Evolutionary conservation across 2,797 vertebrate species (phyloP).

Genomic region (Echiichthys vipera): DNA sequence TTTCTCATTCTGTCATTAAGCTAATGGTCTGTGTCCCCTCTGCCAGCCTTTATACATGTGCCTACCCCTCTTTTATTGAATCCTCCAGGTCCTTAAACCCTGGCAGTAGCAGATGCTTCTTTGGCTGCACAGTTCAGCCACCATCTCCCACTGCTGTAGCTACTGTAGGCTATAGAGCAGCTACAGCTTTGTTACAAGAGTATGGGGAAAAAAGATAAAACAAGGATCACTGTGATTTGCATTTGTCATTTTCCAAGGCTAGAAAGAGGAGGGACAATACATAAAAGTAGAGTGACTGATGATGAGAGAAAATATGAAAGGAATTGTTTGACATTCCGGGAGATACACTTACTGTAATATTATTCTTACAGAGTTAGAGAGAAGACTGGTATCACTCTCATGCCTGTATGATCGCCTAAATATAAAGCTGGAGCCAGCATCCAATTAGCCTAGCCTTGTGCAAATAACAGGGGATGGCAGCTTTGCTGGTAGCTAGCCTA

Average conservation of each 20-base stretch:
- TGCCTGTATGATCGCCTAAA: neutral
- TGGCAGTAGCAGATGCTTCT: conserved; percentile 84
- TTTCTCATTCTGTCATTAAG: conserved; percentile 91
- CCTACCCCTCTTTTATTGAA: conserved; percentile 80
- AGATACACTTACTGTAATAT: too few species aligned
- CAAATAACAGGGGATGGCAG: too few species aligned
- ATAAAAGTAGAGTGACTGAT: conserved; percentile 7
- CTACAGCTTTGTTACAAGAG: conserved; percentile 37
- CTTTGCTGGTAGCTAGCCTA: neutral
- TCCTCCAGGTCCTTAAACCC: conserved; percentile 80
- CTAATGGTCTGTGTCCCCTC: conserved; percentile 90
- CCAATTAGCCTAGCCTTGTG: neutral
- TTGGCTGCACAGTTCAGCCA: conserved; percentile 69
- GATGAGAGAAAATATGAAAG: too few species aligned
- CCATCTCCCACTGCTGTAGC: conserved; percentile 39
- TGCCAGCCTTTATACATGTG: conserved; percentile 85
- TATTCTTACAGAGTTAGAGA: neutral
- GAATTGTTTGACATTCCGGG: too few species aligned
- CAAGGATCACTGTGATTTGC: conserved; percentile 31
- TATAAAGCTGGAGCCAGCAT: neutral
- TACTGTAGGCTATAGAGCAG: conserved; percentile 39
- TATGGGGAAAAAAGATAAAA: conserved; percentile 34
- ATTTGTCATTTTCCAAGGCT: conserved; percentile 49
- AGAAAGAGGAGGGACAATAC: conserved; percentile 12
- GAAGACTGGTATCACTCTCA: neutral